Evolutionary conservation across 2,888 invertebrate species (phyloP).

Genomic region (Schizaphis graminum): DNA sequence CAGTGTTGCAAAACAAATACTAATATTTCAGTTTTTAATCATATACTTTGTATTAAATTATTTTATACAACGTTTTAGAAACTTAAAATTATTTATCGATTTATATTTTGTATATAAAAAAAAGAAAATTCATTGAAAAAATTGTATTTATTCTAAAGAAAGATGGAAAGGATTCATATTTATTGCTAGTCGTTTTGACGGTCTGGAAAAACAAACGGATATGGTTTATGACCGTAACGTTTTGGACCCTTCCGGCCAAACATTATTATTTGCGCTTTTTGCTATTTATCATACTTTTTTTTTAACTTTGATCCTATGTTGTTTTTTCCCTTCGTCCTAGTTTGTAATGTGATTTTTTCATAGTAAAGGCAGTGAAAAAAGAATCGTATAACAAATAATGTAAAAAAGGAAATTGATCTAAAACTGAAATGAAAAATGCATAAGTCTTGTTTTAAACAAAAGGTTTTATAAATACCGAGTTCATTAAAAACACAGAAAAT

Average conservation of each 20-base stretch:
- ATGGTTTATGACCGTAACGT: slow-evolving; percentile 51
- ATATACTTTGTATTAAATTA: background rate
- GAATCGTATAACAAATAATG: slow-evolving; percentile 6
- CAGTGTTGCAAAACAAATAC: background rate
- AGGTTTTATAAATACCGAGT: background rate
- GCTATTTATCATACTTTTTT: slow-evolving; percentile 44
- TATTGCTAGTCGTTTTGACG: slow-evolving; percentile 50
- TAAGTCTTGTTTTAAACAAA: background rate
- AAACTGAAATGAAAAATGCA: slow-evolving; percentile 26
- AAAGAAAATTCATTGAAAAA: background rate
- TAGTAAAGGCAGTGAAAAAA: background rate
- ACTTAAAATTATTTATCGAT: background rate
- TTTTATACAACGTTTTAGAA: background rate
- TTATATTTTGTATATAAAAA: background rate
- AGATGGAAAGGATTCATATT: slow-evolving; percentile 45
- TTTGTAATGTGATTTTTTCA: slow-evolving; percentile 30
- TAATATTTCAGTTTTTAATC: background rate
- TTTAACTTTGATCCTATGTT: slow-evolving; percentile 28
- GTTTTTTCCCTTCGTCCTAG: background rate
- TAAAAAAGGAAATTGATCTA: slow-evolving; percentile 27
- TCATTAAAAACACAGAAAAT: background rate
- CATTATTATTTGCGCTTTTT: slow-evolving; percentile 52
- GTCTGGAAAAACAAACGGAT: slow-evolving; percentile 55
- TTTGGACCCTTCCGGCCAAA: slow-evolving; percentile 52
- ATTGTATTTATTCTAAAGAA: slow-evolving; percentile 16